phyloP scores from a whole-genome alignment of 2,797 vertebrate species.

The Ctenosaura bakeri region DNA sequence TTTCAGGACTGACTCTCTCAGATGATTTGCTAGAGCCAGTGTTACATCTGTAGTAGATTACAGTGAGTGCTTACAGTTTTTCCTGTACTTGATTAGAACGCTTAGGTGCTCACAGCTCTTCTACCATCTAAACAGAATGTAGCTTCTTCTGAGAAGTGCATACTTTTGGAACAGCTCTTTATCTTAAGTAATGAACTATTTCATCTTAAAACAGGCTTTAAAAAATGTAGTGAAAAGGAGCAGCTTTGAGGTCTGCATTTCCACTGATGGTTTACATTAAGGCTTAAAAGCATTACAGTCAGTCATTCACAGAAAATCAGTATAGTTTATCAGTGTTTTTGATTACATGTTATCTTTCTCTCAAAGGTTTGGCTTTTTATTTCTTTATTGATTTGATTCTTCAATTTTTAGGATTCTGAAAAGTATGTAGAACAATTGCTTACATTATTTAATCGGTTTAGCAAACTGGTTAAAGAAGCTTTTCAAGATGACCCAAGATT shows the following conservation, averaged over 20 bases:
- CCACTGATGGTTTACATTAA: neutral
- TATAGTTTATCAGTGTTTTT: neutral
- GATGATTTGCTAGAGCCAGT: neutral
- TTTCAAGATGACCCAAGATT: conserved; percentile 99
- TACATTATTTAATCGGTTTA: conserved; percentile 98
- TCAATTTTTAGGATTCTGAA: conserved; percentile 91
- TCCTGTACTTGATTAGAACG: neutral
- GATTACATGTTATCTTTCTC: neutral
- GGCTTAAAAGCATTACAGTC: neutral
- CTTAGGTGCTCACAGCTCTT: neutral
- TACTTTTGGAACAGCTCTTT: neutral
- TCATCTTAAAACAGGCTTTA: neutral
- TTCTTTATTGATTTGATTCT: conserved; percentile 64
- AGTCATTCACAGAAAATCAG: neutral
- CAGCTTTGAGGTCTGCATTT: neutral
- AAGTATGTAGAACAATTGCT: conserved; percentile 99
- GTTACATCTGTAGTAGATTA: neutral
- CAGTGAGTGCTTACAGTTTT: neutral
- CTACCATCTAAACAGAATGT: neutral
- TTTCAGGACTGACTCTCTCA: neutral
- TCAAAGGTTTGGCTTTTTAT: conserved; percentile 30
- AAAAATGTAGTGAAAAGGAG: neutral
- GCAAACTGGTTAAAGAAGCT: conserved; percentile 97
- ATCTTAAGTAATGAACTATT: neutral
- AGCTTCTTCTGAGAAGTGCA: neutral